Base-by-base conservation (phyloP, 2,113 vertebrate species). In the Pionites leucogaster region DNA sequence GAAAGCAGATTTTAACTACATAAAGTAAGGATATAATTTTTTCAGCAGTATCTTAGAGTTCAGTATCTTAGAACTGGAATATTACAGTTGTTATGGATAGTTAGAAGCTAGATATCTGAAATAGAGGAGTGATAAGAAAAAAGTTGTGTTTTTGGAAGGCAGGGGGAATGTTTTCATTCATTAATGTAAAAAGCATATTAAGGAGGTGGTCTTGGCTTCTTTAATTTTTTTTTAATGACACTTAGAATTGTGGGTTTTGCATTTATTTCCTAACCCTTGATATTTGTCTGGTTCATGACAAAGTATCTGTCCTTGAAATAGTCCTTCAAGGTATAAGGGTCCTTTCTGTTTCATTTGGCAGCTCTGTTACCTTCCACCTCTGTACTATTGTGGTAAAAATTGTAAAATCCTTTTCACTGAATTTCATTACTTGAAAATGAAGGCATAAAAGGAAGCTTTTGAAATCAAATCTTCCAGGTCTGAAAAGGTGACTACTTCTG, bases 1-100 rank as follows among this genome's bases (percentile, higher is more conserved):
- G 46, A 99, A 99, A 95, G 98, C 99, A 2, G 99, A 99, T 82
- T 99, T 99, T 95, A 99, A 99, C 98, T 99, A 99, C 88, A 98
- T 99, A 92, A 99, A 99, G 98, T 99, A 97, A 98, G 98, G 55
- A 8, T 83, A 5, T 49, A 27, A 33, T 64, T 69, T 77, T 20
- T 82, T 82, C 44, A 60, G 3, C 7, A 10, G 8, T 74, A 28
- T 17, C n/a, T 72, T n/a, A 13, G n/a, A 65, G 16, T 39, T 83
- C 10, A 10, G 9, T 78, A 11, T 33, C 46, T 78, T 68, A 41
- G 18, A 70, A 6, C 12, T 49, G 50, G 68, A 81, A 37, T 25
- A 8, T 1, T 29, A 0, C 47, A 8, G 6, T 11, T 39, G 28
- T 67, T n/a, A 62, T 62, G 41, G 33, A 10, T 71, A 74, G 33